Evolutionary conservation across 2,797 vertebrate species (phyloP).

Genomic region (Lithobates sylvaticus): DNA sequence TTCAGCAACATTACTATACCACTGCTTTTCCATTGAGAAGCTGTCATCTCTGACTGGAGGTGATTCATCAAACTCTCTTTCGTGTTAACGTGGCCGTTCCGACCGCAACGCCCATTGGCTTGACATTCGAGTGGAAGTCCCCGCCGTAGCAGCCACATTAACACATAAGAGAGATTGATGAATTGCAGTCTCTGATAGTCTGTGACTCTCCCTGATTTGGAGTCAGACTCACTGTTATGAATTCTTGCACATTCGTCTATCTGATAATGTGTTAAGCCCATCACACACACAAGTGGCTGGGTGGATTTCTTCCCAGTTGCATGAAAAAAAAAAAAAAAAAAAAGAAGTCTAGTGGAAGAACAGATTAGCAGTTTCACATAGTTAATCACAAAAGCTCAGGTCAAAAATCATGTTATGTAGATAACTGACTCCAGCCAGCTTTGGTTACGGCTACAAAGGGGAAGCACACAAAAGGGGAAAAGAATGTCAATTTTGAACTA

Average conservation of each 20-base stretch:
- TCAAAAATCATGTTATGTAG: constrained; percentile 75
- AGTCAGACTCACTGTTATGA: constrained; percentile 50
- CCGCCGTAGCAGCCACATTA: constrained; percentile 55
- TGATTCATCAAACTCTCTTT: constrained; percentile 57
- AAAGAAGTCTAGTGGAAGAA: constrained; percentile 35
- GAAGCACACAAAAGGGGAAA: constrained; percentile 71
- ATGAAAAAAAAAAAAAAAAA: constrained; percentile 47
- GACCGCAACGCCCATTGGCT: constrained; percentile 48
- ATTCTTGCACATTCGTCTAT: constrained; percentile 42
- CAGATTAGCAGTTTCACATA: constrained; percentile 62
- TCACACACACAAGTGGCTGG: constrained; percentile 35
- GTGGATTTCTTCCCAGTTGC: constrained; percentile 35
- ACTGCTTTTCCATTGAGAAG: constrained; percentile 32
- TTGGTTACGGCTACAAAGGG: constrained; percentile 70
- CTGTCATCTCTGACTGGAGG: constrained; percentile 55
- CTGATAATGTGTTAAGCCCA: constrained; percentile 55
- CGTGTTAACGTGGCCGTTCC: constrained; percentile 53
- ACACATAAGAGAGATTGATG: constrained; percentile 60
- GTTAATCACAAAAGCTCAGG: constrained; percentile 72
- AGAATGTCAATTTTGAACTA: constrained; percentile 72
- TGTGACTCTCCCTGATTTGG: constrained; percentile 57
- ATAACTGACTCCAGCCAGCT: constrained; percentile 72
- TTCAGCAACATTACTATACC: constrained; percentile 22
- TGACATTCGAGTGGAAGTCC: constrained; percentile 55
- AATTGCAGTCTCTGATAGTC: constrained; percentile 51